Conservation (phyloP, 1,140 invertebrate species). For the Bombus vancouverensis region DNA sequence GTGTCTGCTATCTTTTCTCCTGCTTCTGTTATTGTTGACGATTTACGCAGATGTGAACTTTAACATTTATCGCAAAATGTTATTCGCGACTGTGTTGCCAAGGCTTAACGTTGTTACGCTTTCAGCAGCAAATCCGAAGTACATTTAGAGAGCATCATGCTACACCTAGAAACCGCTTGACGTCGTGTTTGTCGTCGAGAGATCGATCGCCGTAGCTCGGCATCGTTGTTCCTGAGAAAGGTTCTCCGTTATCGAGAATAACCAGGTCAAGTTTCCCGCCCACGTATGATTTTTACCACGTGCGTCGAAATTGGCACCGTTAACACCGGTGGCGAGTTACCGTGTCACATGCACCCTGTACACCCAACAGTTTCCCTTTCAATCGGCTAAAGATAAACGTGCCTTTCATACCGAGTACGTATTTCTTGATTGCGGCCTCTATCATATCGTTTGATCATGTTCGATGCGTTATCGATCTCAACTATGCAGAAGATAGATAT, state of each 20-base stretch:
- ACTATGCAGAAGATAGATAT: background rate
- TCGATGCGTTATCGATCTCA: background rate
- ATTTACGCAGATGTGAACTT: background rate
- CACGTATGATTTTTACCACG: constrained; percentile 23
- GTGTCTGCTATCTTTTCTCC: background rate
- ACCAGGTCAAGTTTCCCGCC: constrained; percentile 64
- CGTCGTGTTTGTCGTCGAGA: constrained; percentile 27
- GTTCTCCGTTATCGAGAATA: constrained; percentile 56
- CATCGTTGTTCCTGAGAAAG: constrained; percentile 47
- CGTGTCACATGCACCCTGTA: background rate
- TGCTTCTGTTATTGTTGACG: background rate
- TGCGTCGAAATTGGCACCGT: constrained; percentile 21
- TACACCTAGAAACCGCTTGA: constrained; percentile 3
- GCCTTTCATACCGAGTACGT: no score
- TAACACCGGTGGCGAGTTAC: background rate
- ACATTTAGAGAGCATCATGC: background rate
- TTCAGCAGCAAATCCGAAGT: background rate
- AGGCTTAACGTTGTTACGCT: background rate
- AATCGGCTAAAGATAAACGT: background rate
- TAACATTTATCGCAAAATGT: background rate
- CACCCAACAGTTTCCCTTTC: constrained; percentile 4
- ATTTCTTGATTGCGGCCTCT: no score
- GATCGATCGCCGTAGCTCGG: constrained; percentile 48
- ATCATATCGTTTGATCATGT: background rate
- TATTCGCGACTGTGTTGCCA: no score